These are phyloP conservation scores for Sesia apiformis DNA, from an alignment of 2,888 invertebrate genomes.

Conservation along the genomic window DNA sequence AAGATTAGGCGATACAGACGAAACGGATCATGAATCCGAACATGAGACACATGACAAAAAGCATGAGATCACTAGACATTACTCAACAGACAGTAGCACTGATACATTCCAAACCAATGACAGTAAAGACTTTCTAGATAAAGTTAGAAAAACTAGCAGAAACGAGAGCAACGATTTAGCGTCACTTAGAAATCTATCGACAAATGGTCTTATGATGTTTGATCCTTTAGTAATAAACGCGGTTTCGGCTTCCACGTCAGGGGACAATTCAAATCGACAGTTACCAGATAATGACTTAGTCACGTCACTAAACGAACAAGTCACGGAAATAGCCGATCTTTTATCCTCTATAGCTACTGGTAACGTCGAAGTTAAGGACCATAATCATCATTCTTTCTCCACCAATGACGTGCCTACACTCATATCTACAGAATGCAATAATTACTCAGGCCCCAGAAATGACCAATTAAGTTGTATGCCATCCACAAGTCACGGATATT, in stretches of 20 bases:
- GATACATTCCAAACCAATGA: constrained; percentile 52
- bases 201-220: constrained; percentile 66
- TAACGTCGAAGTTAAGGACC: constrained; percentile 49
- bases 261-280: constrained; percentile 33
- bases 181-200: constrained; percentile 57
- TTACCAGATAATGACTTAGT: constrained; percentile 62
- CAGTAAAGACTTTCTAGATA: constrained; percentile 21
- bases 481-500: constrained; percentile 77
- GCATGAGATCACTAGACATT: constrained; percentile 15
- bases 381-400: constrained; percentile 56
- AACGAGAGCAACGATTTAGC: constrained; percentile 48
- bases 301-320: constrained; percentile 66
- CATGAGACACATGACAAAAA: constrained; percentile 18
- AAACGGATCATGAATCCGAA: constrained; percentile 22
- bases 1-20: constrained; percentile 38
- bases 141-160: constrained; percentile 48
- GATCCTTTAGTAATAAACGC: constrained; percentile 65
- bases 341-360: constrained; percentile 53
- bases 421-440: constrained; percentile 38
- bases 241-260: constrained; percentile 36
- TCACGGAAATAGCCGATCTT: constrained; percentile 64
- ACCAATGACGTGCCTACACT: constrained; percentile 58
- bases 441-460: constrained; percentile 41
- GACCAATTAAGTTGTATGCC: constrained; percentile 69
- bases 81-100: constrained; percentile 31